phyloP scores from a whole-genome alignment of 2,888 invertebrate genomes.

The Trachelus iudaicus region DNA sequence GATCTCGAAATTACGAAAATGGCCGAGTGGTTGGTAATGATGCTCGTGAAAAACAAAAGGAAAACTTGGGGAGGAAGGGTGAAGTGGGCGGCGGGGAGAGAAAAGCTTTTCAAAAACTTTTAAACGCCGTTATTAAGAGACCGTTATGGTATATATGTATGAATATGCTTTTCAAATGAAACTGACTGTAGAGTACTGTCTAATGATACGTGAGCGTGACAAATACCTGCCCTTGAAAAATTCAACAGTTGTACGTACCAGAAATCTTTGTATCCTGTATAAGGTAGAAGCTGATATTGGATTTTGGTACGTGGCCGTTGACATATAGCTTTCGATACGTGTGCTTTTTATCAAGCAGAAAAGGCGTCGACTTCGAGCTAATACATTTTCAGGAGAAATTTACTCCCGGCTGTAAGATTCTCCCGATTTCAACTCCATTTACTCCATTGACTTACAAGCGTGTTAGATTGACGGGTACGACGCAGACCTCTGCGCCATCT shows the following conservation, averaged over 20 bases:
- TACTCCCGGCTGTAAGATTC: neutral
- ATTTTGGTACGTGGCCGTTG: neutral
- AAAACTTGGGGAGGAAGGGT: neutral
- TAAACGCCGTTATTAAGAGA: neutral
- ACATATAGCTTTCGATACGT: neutral
- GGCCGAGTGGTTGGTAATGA: neutral
- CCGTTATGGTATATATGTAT: neutral
- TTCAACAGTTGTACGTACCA: neutral
- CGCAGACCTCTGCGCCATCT: neutral
- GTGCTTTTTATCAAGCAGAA: neutral
- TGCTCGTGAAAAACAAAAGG: neutral
- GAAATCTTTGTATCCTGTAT: neutral
- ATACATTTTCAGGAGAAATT: slow-evolving; percentile 8
- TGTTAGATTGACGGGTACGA: neutral
- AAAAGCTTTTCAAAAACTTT: neutral
- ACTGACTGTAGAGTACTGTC: neutral
- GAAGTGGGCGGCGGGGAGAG: neutral
- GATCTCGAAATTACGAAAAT: neutral
- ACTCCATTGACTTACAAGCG: neutral
- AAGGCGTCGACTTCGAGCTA: neutral
- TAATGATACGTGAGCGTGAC: neutral
- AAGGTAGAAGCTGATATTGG: neutral
- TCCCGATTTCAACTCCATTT: neutral
- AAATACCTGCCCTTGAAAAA: neutral
- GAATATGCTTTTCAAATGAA: neutral